Evolutionary conservation across 2,113 vertebrate genomes (phyloP), one percentile per base, ranked within the genome.

Genomic region (Oriolus oriolus): DNA sequence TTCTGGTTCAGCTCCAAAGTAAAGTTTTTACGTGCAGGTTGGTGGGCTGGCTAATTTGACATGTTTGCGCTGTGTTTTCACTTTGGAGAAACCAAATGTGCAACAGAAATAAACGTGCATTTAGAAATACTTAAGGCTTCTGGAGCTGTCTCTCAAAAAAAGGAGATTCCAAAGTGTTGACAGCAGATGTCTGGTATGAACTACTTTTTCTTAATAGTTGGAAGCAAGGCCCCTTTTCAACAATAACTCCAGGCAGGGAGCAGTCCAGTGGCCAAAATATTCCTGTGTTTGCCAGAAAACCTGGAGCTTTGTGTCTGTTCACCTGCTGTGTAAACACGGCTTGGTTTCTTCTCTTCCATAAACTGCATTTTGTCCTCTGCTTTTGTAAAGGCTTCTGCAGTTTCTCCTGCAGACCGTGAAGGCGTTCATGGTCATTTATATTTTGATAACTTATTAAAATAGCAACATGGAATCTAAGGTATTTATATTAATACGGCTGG

Each of bases 381-480:
- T 82, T 68, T 80, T 76, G 31, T 56, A 54, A 70, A 61, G 37
- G 49, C 47, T 61, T 15, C 74, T 63, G 77, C 0, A 1, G 37
- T 61, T 79, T 64, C 27, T 92, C 50, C 68, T 50, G 50, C 63
- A 76, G 90, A 68, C 84, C 0, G 0, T 60, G 44, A 85, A 90
- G 71, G 63, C 71, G 63, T 93, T 86, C 53, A 16, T 73, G 79
- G 50, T 76, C 49, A 37, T 69, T 92, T 86, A 31, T 90, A 88
- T 92, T 92, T 92, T 84, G 50, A 75, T 90, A 83, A 77, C 53
- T 86, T 69, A 70, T 93, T 92, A 93, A 84, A 92, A 97, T 95
- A 97, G 94, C 54, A 64, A 14, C 59, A 5, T 80, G 95, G 83
- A 94, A 95, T 95, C 85, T 77, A 59, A 93, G 49, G 88, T 74